Conservation (phyloP, 1,140 invertebrate genomes). For the Cardiocondyla obscurior region DNA sequence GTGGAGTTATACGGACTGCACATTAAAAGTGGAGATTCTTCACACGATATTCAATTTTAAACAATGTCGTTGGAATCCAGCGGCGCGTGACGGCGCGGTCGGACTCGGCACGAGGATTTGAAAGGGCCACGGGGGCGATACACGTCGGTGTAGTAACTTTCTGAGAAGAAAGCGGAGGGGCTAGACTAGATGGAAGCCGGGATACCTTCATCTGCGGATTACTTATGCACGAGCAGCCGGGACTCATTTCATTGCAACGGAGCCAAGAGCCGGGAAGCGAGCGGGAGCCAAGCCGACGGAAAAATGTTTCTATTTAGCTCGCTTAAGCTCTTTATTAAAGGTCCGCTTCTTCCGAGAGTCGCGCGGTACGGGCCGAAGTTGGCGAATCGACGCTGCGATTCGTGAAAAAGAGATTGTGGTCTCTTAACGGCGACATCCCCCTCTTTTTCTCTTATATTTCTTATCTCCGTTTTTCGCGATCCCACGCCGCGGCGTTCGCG, state of each 20-base stretch:
- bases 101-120: constrained; percentile 46
- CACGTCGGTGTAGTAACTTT: constrained; percentile 61
- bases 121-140: constrained; percentile 57
- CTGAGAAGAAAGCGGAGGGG: constrained; percentile 27
- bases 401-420: constrained; percentile 70
- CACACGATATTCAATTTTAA: constrained; percentile 25
- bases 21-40: not conserved
- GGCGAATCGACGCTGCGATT: constrained; percentile 35
- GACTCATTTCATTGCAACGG: constrained; percentile 78
- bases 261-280: constrained; percentile 68
- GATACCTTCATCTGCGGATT: constrained; percentile 76
- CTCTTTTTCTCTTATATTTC: constrained; percentile 40
- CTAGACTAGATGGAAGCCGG: constrained; percentile 48
- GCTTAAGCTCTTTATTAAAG: constrained; percentile 81
- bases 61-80: constrained; percentile 31
- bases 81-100: not conserved
- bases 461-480: constrained; percentile 43
- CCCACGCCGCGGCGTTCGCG: constrained; percentile 5
- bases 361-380: constrained; percentile 2
- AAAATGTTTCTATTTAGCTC: constrained; percentile 83
- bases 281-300: constrained; percentile 74
- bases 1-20: not conserved
- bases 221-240: constrained; percentile 80
- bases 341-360: constrained; percentile 67
- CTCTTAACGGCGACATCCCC: constrained; percentile 54